phyloP scores from a whole-genome alignment of 37 sponge, comb jelly and placozoan species.

The Aplysina aerophoba region DNA sequence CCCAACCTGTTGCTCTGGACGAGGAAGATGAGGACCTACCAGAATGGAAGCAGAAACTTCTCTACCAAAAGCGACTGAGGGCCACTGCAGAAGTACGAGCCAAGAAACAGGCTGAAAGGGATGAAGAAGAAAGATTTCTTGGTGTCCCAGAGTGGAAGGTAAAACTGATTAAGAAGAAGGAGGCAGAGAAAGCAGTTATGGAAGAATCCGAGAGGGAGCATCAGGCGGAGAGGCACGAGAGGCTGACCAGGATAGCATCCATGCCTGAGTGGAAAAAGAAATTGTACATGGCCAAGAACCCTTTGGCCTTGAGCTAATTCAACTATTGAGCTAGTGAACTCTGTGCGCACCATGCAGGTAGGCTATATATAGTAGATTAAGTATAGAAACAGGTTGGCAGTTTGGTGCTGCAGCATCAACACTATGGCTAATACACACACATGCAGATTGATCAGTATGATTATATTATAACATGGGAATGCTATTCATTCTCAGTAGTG shows the following conservation, averaged over 20 bases:
- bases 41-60: slow-evolving; percentile 69
- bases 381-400: no score
- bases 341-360: no score
- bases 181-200: slow-evolving; percentile 25
- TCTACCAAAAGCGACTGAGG: slow-evolving; percentile 49
- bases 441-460: no score
- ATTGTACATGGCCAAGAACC: slow-evolving; percentile 71
- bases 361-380: no score
- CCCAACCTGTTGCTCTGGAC: background rate
- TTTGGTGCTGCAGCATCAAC: no score
- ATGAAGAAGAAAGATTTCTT: slow-evolving; percentile 40
- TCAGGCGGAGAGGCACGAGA: slow-evolving; percentile 29
- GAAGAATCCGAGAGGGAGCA: slow-evolving; percentile 33
- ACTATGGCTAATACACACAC: no score
- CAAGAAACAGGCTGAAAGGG: background rate
- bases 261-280: slow-evolving; percentile 90
- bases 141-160: slow-evolving; percentile 78
- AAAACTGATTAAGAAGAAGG: slow-evolving; percentile 67
- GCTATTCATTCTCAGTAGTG: no score
- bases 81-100: background rate
- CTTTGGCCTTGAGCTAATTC: background rate
- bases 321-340: no score
- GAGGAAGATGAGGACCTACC: slow-evolving; percentile 51
- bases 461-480: no score
- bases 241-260: slow-evolving; percentile 62